Percentiles rank a stretch among this genome's conserved stretches.
phyloP scores from a whole-genome alignment of 92 coral and sea anemone species.

The Umimayanthus chanpuru region DNA sequence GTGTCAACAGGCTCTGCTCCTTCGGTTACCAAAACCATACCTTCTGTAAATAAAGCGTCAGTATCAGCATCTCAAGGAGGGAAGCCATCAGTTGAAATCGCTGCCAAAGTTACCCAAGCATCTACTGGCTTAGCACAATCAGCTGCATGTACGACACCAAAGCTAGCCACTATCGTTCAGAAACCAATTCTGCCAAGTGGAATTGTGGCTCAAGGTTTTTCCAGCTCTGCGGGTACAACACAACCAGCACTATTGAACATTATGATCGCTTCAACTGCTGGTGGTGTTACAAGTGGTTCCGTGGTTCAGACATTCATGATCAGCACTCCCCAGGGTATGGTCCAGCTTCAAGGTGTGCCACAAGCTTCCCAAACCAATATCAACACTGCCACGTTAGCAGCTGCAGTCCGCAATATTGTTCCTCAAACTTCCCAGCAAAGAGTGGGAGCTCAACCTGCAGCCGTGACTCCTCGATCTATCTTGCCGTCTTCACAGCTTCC shows the following conservation, averaged over 20 bases:
- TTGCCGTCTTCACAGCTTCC: constrained; percentile 55
- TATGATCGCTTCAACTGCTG: constrained; percentile 34
- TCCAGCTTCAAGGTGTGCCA: constrained; percentile 43
- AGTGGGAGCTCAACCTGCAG: constrained; percentile 25
- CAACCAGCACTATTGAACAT: constrained; percentile 34
- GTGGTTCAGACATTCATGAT: constrained; percentile 45
- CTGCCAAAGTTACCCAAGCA: background rate
- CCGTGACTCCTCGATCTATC: constrained; percentile 51
- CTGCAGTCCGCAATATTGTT: background rate
- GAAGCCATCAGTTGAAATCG: background rate
- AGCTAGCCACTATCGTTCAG: constrained; percentile 38
- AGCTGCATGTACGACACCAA: constrained; percentile 15
- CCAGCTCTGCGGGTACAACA: constrained; percentile 31
- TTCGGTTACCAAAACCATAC: constrained; percentile 6
- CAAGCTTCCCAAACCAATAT: constrained; percentile 18
- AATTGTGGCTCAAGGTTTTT: constrained; percentile 19
- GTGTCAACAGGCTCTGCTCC: background rate
- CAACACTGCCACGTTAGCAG: constrained; percentile 5
- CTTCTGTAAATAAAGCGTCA: constrained; percentile 10
- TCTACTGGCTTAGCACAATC: constrained; percentile 2
- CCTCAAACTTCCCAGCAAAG: constrained; percentile 26
- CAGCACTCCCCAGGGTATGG: constrained; percentile 42
- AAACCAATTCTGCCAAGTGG: constrained; percentile 37
- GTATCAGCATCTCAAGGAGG: background rate
- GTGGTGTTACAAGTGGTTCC: constrained; percentile 26